Conservation (phyloP, 2,113 vertebrate genomes). For the Cromileptes altivelis region DNA sequence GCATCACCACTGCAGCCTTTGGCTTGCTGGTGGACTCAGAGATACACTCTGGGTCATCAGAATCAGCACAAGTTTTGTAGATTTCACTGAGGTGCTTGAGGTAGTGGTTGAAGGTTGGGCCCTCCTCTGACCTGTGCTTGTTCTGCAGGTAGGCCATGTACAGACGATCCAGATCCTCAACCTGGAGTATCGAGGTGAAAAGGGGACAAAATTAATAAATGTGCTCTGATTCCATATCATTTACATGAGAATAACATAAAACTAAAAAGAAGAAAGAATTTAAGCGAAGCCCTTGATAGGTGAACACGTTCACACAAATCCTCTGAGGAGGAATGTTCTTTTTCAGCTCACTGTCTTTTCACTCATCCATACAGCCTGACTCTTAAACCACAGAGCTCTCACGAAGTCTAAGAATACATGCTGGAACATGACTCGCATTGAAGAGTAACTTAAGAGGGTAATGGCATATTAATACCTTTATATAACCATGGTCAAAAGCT, state of each 20-base stretch:
- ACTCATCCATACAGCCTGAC: not conserved
- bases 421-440: conserved; percentile 23
- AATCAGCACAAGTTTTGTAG: conserved; percentile 85
- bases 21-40: conserved; percentile 85
- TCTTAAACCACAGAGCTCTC: conserved; percentile 26
- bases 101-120: conserved; percentile 81
- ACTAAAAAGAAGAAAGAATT: conserved; percentile 4
- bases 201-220: not conserved
- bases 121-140: conserved; percentile 84
- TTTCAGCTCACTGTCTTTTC: conserved; percentile 13
- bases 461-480: conserved; percentile 37
- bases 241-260: not conserved
- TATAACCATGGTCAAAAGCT: not conserved
- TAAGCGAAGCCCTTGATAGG: not conserved
- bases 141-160: conserved; percentile 85
- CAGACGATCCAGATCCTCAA: conserved; percentile 84
- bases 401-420: not conserved
- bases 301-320: conserved; percentile 18
- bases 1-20: conserved; percentile 81
- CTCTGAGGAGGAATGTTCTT: conserved; percentile 16
- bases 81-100: conserved; percentile 84
- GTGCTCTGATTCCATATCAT: not conserved
- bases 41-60: conserved; percentile 86
- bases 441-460: conserved; percentile 14
- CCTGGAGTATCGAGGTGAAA: conserved; percentile 56